Evolutionary conservation across 2,888 invertebrate species (phyloP).

Genomic region (Tenthredo notha): DNA sequence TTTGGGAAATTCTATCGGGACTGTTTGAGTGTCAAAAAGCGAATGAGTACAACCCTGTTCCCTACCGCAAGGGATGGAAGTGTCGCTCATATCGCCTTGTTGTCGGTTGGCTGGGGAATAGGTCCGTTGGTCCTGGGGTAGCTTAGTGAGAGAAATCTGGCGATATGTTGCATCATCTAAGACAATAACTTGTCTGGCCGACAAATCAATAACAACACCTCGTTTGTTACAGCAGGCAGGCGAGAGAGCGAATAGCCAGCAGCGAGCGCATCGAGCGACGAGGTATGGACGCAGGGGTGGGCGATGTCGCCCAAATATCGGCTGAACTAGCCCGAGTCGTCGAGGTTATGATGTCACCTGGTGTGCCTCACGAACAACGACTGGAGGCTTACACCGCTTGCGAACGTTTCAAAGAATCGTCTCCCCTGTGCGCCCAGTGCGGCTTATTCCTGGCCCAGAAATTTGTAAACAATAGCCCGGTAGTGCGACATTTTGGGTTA

Average conservation of each 20-base stretch:
- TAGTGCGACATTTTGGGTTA: slow-evolving; percentile 94
- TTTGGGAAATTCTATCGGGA: background rate
- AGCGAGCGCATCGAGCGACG: background rate
- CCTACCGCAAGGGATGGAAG: background rate
- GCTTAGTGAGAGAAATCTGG: background rate
- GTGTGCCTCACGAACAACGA: slow-evolving; percentile 87
- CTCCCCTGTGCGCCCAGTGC: slow-evolving; percentile 93
- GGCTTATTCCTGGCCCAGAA: slow-evolving; percentile 90
- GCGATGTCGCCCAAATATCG: slow-evolving; percentile 85
- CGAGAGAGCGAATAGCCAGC: background rate
- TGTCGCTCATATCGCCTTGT: background rate
- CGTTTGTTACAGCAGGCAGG: slow-evolving; percentile 25
- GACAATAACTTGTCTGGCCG: background rate
- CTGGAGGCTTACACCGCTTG: slow-evolving; percentile 92
- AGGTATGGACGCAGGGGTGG: slow-evolving; percentile 79
- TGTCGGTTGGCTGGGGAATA: background rate
- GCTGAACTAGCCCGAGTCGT: slow-evolving; percentile 90
- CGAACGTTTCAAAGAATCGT: slow-evolving; percentile 91
- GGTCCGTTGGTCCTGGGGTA: background rate
- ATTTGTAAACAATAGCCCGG: slow-evolving; percentile 84
- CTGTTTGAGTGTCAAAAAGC: background rate
- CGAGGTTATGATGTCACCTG: slow-evolving; percentile 90
- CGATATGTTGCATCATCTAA: slow-evolving; percentile 13
- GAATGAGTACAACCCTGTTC: background rate
- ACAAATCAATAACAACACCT: background rate